Base-by-base conservation (phyloP, 2,888 invertebrate genomes). In the Ophioninae sp. region DNA sequence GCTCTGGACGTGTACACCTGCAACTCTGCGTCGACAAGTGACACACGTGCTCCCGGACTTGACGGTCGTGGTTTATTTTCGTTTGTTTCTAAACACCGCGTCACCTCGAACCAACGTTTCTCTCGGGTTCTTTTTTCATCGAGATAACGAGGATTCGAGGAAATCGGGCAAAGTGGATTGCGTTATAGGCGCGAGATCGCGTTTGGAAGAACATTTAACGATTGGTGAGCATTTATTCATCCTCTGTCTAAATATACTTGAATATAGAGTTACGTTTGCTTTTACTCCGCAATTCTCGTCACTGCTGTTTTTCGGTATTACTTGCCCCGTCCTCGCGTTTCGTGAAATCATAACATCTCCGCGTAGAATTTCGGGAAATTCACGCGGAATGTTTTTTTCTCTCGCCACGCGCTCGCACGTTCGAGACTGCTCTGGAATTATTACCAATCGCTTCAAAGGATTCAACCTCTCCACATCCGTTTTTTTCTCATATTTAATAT, bases 181-280 rank as follows among this genome's bases (percentile, higher is more conserved):
- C 86, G 86, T 85, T 86, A 87, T 85, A 82, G 85, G 86, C 87
- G 89, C 87, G 85, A 87, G 81, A 82, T 87, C 83, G 85, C 87
- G 85, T 81, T 87, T 87, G 87, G 88, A 87, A 86, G 89, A 91
- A 89, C 87, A 89, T 90, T 91, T 91, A 87, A 89, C 90, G 85
- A 91, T 92, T 92, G 92, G 92, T 92, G 89, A 92, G 92, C 90
- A 85, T 57, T 62, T n/a, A 56, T 69, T 30, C 3, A 30, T 30
- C 3, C 69, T 70, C 57, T 65, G 61, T 67, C 41, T 8, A 57
- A 17, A 50, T 39, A 59, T 30, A 30, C 39, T 70, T 13, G 7
- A 30, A 79, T 61, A n/a, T 10, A 39, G 37, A 13, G 61, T 65
- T 62, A 77, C 65, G 5, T 65, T 57, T 61, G 75, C 30, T 75